phyloP scores from a whole-genome alignment of 1,140 invertebrate species.

The Drosophila sp. region DNA sequence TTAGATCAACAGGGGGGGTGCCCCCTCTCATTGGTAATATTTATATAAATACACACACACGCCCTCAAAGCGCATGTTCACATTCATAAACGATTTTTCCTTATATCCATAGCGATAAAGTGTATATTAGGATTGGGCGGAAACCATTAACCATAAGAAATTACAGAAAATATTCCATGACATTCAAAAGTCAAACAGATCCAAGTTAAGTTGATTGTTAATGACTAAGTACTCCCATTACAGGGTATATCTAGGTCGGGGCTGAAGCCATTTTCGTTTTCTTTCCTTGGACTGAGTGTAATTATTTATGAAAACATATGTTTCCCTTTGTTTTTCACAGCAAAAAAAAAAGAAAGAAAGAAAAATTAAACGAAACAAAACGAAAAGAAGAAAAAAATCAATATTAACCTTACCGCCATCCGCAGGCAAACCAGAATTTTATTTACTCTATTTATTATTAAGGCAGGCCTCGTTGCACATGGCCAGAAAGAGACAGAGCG shows the following conservation, averaged over 20 bases:
- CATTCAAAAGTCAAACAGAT: too few relatives aligned
- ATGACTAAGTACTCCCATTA: not conserved
- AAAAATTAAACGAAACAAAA: constrained; percentile 1
- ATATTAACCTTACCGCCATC: constrained; percentile 51
- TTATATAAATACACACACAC: constrained; percentile 35
- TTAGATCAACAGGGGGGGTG: not conserved
- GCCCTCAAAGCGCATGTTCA: constrained; percentile 12
- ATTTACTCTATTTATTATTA: constrained; percentile 56
- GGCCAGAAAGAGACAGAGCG: too few relatives aligned
- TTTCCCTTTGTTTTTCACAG: constrained; percentile 63
- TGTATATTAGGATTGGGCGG: too few relatives aligned
- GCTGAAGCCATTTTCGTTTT: not conserved
- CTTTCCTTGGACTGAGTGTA: constrained; percentile 56
- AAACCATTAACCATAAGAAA: not conserved
- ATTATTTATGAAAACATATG: constrained; percentile 80
- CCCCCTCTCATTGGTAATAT: constrained; percentile 1
- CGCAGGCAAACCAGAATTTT: constrained; percentile 39
- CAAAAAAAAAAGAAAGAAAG: not conserved
- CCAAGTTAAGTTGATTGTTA: too few relatives aligned
- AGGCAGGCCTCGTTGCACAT: not conserved
- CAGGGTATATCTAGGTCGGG: not conserved
- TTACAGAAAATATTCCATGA: too few relatives aligned
- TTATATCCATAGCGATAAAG: not conserved
- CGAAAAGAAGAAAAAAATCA: constrained; percentile 58
- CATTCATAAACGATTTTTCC: constrained; percentile 7